phyloP scores from a whole-genome alignment of 2,113 vertebrate genomes.

The Zeus faber region DNA sequence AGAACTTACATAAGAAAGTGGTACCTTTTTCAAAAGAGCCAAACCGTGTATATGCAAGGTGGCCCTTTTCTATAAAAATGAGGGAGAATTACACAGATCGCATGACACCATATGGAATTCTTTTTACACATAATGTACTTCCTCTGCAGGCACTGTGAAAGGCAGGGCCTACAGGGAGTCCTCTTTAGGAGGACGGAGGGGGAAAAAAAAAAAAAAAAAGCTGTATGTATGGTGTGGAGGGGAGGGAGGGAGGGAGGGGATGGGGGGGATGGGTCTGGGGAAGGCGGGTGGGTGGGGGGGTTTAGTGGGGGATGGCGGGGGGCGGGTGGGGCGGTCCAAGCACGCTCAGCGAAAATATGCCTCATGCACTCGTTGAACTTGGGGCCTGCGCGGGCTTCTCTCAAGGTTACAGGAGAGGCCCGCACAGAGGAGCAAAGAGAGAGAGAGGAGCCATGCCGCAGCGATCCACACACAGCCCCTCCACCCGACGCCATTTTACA shows the following conservation, averaged over 20 bases:
- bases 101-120: constrained; percentile 79
- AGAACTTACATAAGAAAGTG: constrained; percentile 11
- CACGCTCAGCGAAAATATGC: constrained; percentile 79
- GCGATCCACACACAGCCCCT: constrained; percentile 29
- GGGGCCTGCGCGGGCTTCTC: constrained; percentile 75
- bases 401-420: constrained; percentile 77
- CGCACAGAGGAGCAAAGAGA: constrained; percentile 42
- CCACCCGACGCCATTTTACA: not conserved
- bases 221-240: constrained; percentile 62
- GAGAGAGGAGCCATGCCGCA: constrained; percentile 49
- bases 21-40: constrained; percentile 46
- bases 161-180: constrained; percentile 70
- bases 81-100: constrained; percentile 71
- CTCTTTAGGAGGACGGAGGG: constrained; percentile 67
- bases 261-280: constrained; percentile 9
- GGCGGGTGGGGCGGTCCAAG: constrained; percentile 67
- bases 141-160: constrained; percentile 73
- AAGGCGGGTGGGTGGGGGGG: constrained; percentile 37
- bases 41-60: constrained; percentile 54
- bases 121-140: constrained; percentile 79
- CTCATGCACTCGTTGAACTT: constrained; percentile 80
- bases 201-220: too few species aligned
- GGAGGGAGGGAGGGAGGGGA: constrained; percentile 29
- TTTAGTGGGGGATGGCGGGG: constrained; percentile 11
- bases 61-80: constrained; percentile 60